These are phyloP conservation scores for Merluccius polli DNA, from an alignment of 2,797 vertebrate genomes.

Conservation along the genomic window DNA sequence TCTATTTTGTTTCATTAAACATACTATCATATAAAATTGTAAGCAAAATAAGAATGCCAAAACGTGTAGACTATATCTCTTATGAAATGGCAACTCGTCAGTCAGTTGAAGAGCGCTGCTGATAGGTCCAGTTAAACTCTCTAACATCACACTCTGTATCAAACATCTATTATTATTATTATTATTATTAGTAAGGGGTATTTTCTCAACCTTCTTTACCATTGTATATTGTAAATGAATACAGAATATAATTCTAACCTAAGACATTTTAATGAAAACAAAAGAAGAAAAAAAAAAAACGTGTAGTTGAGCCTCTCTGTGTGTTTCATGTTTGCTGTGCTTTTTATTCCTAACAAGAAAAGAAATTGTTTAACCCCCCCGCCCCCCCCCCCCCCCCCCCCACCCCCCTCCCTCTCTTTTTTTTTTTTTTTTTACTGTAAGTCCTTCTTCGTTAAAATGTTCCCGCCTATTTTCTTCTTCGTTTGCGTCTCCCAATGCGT, in stretches of 20 bases:
- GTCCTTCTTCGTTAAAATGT: not conserved
- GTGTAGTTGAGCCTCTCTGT: constrained; percentile 91
- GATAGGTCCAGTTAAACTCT: constrained; percentile 81
- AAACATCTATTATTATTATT: constrained; percentile 91
- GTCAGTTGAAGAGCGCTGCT: constrained; percentile 76
- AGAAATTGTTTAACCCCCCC: constrained; percentile 18
- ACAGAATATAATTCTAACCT: constrained; percentile 97
- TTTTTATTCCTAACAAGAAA: constrained; percentile 68
- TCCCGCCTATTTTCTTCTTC: constrained; percentile 23
- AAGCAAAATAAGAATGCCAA: constrained; percentile 64
- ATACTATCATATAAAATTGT: constrained; percentile 38
- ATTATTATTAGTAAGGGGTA: constrained; percentile 92
- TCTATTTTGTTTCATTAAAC: constrained; percentile 16
- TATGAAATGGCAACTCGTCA: constrained; percentile 82
- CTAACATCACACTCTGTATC: constrained; percentile 83
- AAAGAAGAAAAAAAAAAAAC: constrained; percentile 78
- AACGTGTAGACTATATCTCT: constrained; percentile 81
- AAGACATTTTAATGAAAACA: constrained; percentile 79
- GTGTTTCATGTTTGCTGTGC: constrained; percentile 93
- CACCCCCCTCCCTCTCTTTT: constrained; percentile 33
- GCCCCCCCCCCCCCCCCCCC: constrained; percentile 38
- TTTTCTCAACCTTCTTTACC: constrained; percentile 94
- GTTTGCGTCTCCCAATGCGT: constrained; percentile 76
- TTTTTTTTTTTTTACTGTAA: constrained; percentile 28
- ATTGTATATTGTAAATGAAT: constrained; percentile 98